phyloP scores from a whole-genome alignment of 2,797 vertebrate genomes.

The Anisognathus igniventris region DNA sequence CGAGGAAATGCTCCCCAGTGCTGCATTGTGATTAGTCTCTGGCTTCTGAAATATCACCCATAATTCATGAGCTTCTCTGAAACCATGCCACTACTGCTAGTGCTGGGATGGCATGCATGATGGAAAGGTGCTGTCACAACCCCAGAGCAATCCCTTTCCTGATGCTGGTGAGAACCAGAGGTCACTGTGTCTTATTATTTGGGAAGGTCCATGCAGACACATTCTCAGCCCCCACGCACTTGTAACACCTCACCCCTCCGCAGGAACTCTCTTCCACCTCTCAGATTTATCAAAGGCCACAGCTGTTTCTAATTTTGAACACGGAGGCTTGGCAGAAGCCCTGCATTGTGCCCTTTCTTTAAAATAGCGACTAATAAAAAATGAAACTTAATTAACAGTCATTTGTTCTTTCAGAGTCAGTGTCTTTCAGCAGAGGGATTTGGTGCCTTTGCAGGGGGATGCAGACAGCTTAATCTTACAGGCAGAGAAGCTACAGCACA shows the following conservation, averaged over 20 bases:
- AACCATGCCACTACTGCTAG: neutral
- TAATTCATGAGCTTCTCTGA: constrained; percentile 68
- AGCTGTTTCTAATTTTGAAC: constrained; percentile 28
- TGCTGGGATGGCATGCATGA: neutral
- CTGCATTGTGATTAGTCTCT: constrained; percentile 52
- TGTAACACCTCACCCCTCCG: neutral
- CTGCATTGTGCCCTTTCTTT: constrained; percentile 13
- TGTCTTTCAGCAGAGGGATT: neutral
- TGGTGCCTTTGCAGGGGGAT: neutral
- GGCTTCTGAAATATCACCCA: constrained; percentile 77
- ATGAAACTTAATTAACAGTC: constrained; percentile 5
- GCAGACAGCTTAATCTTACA: neutral
- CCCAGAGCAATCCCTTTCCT: neutral
- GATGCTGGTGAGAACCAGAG: neutral
- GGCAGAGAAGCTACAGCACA: neutral
- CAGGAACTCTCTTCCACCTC: neutral
- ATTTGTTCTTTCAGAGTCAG: neutral
- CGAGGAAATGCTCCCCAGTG: constrained; percentile 63
- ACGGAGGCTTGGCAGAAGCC: neutral
- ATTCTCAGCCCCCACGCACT: neutral
- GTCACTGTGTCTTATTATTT: neutral
- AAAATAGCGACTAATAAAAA: constrained; percentile 36
- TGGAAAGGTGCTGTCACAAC: constrained; percentile 13
- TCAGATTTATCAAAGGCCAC: neutral
- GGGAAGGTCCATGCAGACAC: neutral